phyloP scores from a whole-genome alignment of 2,797 vertebrate genomes.

The Sebastiscus tertius region DNA sequence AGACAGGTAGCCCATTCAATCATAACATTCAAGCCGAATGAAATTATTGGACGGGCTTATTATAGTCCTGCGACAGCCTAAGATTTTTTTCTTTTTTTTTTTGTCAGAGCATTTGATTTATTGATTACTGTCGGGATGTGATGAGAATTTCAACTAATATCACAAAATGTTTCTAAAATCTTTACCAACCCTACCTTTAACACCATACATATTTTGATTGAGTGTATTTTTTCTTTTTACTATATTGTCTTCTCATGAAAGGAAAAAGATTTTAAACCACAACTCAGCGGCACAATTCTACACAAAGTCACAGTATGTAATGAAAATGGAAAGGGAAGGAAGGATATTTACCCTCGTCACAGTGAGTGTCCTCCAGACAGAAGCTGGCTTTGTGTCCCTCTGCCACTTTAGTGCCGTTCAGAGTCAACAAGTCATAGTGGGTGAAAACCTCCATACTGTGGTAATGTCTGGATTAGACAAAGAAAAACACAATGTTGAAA shows the following conservation, averaged over 20 bases:
- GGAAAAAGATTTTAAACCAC: neutral
- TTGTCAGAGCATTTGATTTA: no score
- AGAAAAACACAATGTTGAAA: neutral
- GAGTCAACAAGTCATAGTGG: constrained; percentile 92
- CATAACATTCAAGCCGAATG: no score
- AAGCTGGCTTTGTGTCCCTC: constrained; percentile 98
- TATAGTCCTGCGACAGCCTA: no score
- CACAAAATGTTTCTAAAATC: no score
- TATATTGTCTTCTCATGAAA: neutral
- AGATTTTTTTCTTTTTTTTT: fast-evolving
- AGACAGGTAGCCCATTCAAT: no score
- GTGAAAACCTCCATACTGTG: constrained; percentile 99
- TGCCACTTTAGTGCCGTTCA: constrained; percentile 93
- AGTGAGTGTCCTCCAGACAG: constrained; percentile 94
- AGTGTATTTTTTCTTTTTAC: neutral
- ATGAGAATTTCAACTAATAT: no score
- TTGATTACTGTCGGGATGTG: no score
- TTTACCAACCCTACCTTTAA: no score
- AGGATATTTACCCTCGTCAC: constrained; percentile 87
- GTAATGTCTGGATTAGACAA: constrained; percentile 87
- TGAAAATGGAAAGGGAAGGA: neutral
- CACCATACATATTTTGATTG: neutral
- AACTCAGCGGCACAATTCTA: neutral
- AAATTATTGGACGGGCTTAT: no score
- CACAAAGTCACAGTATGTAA: neutral